Conservation (phyloP, 2,797 vertebrate genomes). For the Helostoma temminkii region DNA sequence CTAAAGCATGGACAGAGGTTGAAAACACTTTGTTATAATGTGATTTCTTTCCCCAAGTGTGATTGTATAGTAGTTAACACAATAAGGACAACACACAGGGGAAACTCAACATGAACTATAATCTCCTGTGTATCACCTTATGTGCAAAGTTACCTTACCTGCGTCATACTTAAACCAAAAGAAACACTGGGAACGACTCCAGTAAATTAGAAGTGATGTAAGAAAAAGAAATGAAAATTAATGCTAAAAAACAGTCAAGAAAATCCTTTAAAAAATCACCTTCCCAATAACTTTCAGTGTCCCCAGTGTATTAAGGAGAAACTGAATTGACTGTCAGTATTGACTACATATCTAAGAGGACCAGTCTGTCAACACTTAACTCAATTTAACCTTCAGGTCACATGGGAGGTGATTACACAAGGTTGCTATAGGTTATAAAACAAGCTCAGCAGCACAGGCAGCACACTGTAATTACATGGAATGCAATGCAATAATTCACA, state of each 20-base stretch:
- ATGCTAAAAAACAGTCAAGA: no score
- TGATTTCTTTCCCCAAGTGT: no score
- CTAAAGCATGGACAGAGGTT: no score
- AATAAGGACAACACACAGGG: no score
- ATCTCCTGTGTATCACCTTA: no score
- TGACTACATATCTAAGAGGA: neutral
- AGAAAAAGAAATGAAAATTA: neutral
- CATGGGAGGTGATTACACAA: slow-evolving; percentile 1
- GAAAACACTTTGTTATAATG: no score
- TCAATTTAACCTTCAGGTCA: slow-evolving; percentile 8
- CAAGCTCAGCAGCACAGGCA: slow-evolving; percentile 41
- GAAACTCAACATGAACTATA: no score
- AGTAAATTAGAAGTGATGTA: neutral
- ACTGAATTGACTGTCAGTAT: neutral
- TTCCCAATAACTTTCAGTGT: neutral
- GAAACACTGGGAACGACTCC: no score
- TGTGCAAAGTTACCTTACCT: no score
- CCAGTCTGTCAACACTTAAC: slow-evolving; percentile 20
- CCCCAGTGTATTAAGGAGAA: neutral
- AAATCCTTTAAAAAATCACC: neutral
- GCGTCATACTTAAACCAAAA: no score
- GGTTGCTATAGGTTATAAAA: slow-evolving; percentile 19
- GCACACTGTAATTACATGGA: slow-evolving; percentile 38
- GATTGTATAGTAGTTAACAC: no score
- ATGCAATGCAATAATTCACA: slow-evolving; percentile 47